phyloP scores from a whole-genome alignment of 2,888 invertebrate genomes.

The Meganola albula region DNA sequence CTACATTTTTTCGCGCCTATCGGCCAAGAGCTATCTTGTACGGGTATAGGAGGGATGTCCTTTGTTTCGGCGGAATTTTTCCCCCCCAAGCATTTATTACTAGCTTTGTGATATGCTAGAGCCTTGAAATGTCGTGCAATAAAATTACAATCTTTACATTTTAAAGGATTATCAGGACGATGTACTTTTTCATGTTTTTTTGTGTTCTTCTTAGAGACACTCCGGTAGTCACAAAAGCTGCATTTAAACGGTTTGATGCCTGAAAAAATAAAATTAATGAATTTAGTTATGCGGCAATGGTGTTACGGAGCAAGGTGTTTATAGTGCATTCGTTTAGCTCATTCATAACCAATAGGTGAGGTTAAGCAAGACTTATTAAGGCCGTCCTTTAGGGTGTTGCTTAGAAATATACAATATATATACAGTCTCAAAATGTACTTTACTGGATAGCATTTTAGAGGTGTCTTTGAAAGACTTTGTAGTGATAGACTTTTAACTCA shows the following conservation, averaged over 20 bases:
- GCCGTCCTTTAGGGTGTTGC: too few relatives aligned
- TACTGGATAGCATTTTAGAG: too few relatives aligned
- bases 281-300: too few relatives aligned
- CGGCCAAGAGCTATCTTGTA: neutral
- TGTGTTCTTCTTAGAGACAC: constrained; percentile 57
- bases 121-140: constrained; percentile 40
- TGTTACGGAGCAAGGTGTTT: too few relatives aligned
- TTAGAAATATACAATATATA: too few relatives aligned
- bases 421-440: too few relatives aligned
- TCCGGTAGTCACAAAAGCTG: constrained; percentile 46
- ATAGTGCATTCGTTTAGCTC: too few relatives aligned
- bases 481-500: too few relatives aligned
- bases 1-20: neutral
- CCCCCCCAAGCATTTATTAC: constrained; percentile 3
- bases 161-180: constrained; percentile 46
- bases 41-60: neutral
- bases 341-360: too few relatives aligned
- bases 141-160: constrained; percentile 43
- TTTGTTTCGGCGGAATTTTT: neutral
- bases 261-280: constrained; percentile 14
- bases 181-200: constrained; percentile 58
- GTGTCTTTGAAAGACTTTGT: too few relatives aligned
- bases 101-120: constrained; percentile 30
- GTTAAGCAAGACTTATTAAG: too few relatives aligned
- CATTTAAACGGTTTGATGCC: constrained; percentile 63